These are phyloP conservation scores for Cottus gobio DNA, from an alignment of 2,113 vertebrate species.

Conservation along the genomic window DNA sequence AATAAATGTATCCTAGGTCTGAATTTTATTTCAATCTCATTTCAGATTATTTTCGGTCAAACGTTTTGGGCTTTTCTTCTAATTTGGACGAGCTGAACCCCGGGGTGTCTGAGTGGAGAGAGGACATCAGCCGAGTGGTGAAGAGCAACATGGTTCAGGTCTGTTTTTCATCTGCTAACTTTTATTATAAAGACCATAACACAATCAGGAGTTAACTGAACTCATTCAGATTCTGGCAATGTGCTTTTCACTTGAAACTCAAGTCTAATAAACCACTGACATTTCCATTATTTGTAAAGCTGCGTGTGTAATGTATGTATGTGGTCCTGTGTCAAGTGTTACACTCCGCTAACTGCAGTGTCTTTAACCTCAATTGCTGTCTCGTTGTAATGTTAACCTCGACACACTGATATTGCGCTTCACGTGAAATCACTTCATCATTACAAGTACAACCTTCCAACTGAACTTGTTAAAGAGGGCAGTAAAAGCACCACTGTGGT, in stretches of 20 bases:
- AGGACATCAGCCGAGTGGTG: slow-evolving; percentile 89
- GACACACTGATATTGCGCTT: slow-evolving; percentile 4
- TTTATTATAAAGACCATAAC: neutral
- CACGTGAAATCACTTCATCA: slow-evolving; percentile 40
- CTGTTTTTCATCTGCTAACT: slow-evolving; percentile 34
- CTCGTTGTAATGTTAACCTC: slow-evolving; percentile 53
- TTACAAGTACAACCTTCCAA: slow-evolving; percentile 21
- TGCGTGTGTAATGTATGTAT: slow-evolving; percentile 29
- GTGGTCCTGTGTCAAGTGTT: slow-evolving; percentile 11
- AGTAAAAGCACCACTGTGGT: slow-evolving; percentile 26
- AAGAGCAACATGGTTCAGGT: slow-evolving; percentile 90
- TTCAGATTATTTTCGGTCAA: slow-evolving; percentile 91
- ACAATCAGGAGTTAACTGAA: slow-evolving; percentile 19
- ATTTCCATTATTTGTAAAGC: slow-evolving; percentile 32
- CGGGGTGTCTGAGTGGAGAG: slow-evolving; percentile 92
- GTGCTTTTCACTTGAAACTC: slow-evolving; percentile 19
- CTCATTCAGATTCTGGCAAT: slow-evolving; percentile 33
- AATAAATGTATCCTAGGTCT: neutral
- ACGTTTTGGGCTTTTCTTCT: slow-evolving; percentile 89
- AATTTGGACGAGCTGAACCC: slow-evolving; percentile 94
- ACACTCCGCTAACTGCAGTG: slow-evolving; percentile 7
- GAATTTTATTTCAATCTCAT: slow-evolving; percentile 29
- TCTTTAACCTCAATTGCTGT: slow-evolving; percentile 41
- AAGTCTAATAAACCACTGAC: slow-evolving; percentile 16
- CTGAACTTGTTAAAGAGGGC: slow-evolving; percentile 41